phyloP scores from a whole-genome alignment of 2,888 invertebrate species.

The Lissocephala sabroskyi region DNA sequence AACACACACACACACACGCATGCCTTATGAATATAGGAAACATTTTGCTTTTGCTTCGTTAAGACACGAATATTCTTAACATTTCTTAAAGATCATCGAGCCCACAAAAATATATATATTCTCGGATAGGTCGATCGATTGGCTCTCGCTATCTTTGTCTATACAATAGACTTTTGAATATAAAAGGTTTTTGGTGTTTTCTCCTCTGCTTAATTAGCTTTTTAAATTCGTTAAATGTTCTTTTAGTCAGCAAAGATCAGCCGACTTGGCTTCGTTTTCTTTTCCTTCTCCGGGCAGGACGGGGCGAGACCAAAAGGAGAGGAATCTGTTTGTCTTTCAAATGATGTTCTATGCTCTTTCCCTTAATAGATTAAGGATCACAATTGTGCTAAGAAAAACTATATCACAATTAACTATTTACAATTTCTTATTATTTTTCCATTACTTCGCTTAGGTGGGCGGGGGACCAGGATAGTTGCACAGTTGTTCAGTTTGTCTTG shows the following conservation, averaged over 20 bases:
- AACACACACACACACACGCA: too few species aligned
- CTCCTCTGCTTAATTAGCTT: constrained; percentile 9
- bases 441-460: constrained; percentile 43
- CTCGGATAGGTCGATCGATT: neutral
- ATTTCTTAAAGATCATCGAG: constrained; percentile 10
- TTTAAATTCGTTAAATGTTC: constrained; percentile 45
- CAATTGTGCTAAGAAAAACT: constrained; percentile 65
- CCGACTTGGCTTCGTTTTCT: constrained; percentile 13
- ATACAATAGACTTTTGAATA: constrained; percentile 4
- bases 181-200: constrained; percentile 1
- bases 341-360: constrained; percentile 21
- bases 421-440: constrained; percentile 44
- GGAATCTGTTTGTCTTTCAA: neutral
- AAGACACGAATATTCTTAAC: too few species aligned
- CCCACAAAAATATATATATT: constrained; percentile 23
- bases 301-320: too few species aligned
- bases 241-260: constrained; percentile 25
- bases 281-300: neutral
- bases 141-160: constrained; percentile 4
- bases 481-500: constrained; percentile 24
- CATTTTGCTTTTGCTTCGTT: neutral
- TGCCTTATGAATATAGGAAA: constrained; percentile 28
- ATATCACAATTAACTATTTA: constrained; percentile 63
- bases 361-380: constrained; percentile 40
- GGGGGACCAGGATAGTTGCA: constrained; percentile 33